Evolutionary conservation across 2,113 vertebrate genomes (phyloP), one percentile per base, ranked within the genome.

Genomic region (Limnothrissa miodon): DNA sequence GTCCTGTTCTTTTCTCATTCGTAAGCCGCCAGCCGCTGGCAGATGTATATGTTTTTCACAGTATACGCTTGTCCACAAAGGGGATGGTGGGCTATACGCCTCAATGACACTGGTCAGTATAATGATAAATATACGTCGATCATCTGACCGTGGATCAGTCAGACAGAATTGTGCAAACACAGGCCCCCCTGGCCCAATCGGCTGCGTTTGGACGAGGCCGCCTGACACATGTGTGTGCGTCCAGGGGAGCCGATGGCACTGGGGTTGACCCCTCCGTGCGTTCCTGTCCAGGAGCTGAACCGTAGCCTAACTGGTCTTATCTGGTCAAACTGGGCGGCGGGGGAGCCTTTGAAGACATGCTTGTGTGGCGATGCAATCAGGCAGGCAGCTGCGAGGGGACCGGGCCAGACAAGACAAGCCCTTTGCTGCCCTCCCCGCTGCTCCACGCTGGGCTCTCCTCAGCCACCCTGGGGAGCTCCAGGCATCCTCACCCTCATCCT

Each of bases 281-380:
- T 92, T 93, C 91, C 92, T 93, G 93, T 93, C 92, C 92, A 89
- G 81, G 85, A 89, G 89, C 89, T 94, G 93, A 95, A 93, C 93
- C 93, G 51, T 91, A 89, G 89, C 81, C 13, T 85, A 88, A 90
- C 84, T 88, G 86, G 86, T 90, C 92, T 94, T 93, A 94, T 94
- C 93, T 93, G 92, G 90, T 93, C 90, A 91, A 92, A 94, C 90
- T 92, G 91, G 92, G 93, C 87, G 85, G 91, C 84, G 83, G 88
- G 81, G 91, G 89, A 92, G 80, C 88, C 93, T 95, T 94, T 94
- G 93, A 95, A 93, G 92, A 87, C 90, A 91, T 86, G 89, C 92
- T 92, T 92, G 91, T 91, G 91, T 91, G 90, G 90, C 86, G 92
- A 93, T 93, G 91, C 90, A 93, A 94, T 94, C 93, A 92, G 93